Base-by-base conservation (phyloP, 2,888 invertebrate genomes). In the Chrysolina americana region DNA sequence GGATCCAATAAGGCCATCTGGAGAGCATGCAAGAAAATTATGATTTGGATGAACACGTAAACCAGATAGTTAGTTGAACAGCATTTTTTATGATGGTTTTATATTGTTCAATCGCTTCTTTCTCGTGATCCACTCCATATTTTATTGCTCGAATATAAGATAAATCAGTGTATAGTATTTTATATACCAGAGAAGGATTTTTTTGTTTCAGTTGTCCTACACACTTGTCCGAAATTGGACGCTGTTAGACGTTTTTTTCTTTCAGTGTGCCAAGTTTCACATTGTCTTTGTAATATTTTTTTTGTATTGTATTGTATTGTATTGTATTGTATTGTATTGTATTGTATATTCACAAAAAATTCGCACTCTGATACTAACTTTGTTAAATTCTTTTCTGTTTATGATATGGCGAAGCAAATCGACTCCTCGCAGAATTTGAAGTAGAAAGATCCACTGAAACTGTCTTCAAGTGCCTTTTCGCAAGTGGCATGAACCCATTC, bases 401-500 rank as follows among this genome's bases (percentile, higher is more conserved):
- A 5, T 28, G 28, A 28, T 28, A 28, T 28, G 5, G 28, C 28
- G 28, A 28, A 5, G 28, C 28, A 28, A 28, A 28, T 28, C 28
- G 28, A 28, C 28, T n/a, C 41, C 11, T 63, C 63, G 15, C 36
- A 63, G 9, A 15, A 10, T 63, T 41, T 63, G 4, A 41, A 63
- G 36, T 41, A 19, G 11, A 63, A 63, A 19, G 36, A 41, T 13
- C 41, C 41, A 63, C n/a, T 13, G 10, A 5, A 63, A n/a, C 21
- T 19, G n/a, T 62, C 50, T 4, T 9, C 2, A 59, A 17, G 28
- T 8, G n/a, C 5, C 11, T 23, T 69, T 9, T 13, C 48, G 44
- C 69, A 70, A 15, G 15, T n/a, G 9, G 28, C 28, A 41, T 70
- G 62, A 6, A 69, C 59, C 69, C 69, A 69, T 9, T 62, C 69